These are phyloP conservation scores for Cirrhinus molitorella DNA, from an alignment of 2,797 vertebrate species.

Conservation along the genomic window DNA sequence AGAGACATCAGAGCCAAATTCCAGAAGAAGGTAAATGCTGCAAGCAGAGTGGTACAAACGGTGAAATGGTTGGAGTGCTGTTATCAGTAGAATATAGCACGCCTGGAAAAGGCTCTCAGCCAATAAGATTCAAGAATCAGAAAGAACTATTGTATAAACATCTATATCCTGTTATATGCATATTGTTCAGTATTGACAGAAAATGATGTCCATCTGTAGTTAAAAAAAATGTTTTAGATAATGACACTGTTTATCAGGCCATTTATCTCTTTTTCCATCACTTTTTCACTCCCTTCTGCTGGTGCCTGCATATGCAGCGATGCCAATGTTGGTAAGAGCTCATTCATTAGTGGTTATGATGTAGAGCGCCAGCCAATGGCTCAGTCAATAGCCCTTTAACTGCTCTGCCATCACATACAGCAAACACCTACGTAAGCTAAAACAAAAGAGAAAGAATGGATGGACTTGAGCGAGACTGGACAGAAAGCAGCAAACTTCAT, in stretches of 20 bases:
- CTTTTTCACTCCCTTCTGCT: background rate
- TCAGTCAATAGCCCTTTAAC: slow-evolving; percentile 75
- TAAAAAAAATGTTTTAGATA: background rate
- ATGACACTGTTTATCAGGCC: slow-evolving; percentile 20
- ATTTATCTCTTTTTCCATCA: background rate
- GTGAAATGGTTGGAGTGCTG: too few relatives aligned
- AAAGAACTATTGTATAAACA: too few relatives aligned
- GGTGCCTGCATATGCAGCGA: slow-evolving; percentile 55
- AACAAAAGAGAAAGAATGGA: slow-evolving; percentile 27
- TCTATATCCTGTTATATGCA: background rate
- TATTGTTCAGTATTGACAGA: background rate
- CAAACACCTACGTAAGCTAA: slow-evolving; percentile 68
- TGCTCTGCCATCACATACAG: slow-evolving; percentile 51
- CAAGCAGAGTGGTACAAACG: too few relatives aligned
- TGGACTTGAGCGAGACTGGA: background rate
- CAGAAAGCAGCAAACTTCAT: slow-evolving; percentile 33
- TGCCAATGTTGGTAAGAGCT: slow-evolving; percentile 79
- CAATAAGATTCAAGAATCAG: too few relatives aligned
- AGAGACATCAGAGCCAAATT: too few relatives aligned
- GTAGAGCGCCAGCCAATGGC: slow-evolving; percentile 64
- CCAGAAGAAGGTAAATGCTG: too few relatives aligned
- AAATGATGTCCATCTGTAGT: background rate
- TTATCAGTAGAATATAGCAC: too few relatives aligned
- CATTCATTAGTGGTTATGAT: slow-evolving; percentile 72
- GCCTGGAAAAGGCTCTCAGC: too few relatives aligned